These are phyloP conservation scores for Drosophila dunni DNA, from an alignment of 1,140 invertebrate genomes.

Conservation along the genomic window DNA sequence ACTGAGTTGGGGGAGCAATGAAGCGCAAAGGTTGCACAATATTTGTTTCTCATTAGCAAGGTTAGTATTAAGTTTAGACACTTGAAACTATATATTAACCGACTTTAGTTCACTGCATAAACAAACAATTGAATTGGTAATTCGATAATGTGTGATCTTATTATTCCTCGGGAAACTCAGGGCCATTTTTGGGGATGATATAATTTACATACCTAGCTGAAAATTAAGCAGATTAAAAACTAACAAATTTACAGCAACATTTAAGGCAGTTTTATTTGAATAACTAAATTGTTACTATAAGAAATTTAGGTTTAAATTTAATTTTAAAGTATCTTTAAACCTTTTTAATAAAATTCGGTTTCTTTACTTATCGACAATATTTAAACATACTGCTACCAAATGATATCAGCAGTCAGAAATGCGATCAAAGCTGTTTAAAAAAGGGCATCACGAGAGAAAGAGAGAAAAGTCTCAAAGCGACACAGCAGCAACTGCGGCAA, in stretches of 20 bases:
- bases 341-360: too few species aligned
- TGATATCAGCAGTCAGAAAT: slow-evolving; percentile 32
- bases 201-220: background rate
- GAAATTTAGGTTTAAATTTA: too few species aligned
- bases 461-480: slow-evolving; percentile 22
- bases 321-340: too few species aligned
- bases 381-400: background rate
- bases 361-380: background rate
- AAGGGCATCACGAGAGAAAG: slow-evolving; percentile 22
- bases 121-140: slow-evolving; percentile 53
- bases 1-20: slow-evolving; percentile 49
- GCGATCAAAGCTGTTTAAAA: slow-evolving; percentile 36
- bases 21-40: slow-evolving; percentile 69
- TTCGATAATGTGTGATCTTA: slow-evolving; percentile 39
- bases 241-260: too few species aligned
- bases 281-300: too few species aligned
- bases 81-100: slow-evolving; percentile 16
- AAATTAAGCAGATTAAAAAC: too few species aligned
- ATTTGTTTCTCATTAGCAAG: slow-evolving; percentile 57
- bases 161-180: slow-evolving; percentile 1
- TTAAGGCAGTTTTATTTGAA: too few species aligned
- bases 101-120: background rate
- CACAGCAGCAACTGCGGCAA: slow-evolving; percentile 3
- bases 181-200: background rate
- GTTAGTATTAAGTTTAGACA: slow-evolving; percentile 38